Conservation (phyloP, 2,113 vertebrate genomes). For the Trematocara unimaculatum region DNA sequence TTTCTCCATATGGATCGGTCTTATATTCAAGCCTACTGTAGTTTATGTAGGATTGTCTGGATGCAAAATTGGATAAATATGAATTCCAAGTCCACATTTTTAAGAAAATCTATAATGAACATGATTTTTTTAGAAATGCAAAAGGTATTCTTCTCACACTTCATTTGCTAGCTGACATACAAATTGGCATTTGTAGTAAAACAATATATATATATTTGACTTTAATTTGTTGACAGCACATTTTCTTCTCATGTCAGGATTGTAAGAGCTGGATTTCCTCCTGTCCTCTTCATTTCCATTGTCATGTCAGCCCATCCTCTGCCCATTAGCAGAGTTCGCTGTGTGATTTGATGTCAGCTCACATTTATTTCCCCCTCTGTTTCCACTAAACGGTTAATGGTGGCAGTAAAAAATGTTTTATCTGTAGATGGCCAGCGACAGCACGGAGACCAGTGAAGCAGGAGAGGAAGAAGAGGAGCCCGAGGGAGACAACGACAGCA, state of each 20-base stretch:
- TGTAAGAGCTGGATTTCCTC: background rate
- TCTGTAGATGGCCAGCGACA: slow-evolving; percentile 95
- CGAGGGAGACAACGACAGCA: slow-evolving; percentile 91
- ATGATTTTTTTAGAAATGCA: background rate
- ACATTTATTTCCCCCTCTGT: background rate
- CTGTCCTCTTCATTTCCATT: background rate
- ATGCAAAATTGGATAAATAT: background rate
- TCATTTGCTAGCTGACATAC: background rate
- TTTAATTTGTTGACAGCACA: background rate
- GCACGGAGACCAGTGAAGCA: slow-evolving; percentile 97
- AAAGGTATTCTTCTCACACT: background rate
- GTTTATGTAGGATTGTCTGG: background rate
- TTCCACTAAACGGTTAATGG: background rate
- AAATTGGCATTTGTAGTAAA: background rate
- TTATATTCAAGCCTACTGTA: background rate
- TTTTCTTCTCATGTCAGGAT: background rate
- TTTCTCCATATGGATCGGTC: background rate
- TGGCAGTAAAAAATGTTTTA: background rate
- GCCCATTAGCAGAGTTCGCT: background rate
- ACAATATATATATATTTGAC: background rate
- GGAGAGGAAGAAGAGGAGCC: slow-evolving; percentile 98
- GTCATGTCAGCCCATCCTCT: background rate
- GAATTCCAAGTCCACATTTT: background rate
- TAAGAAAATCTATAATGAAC: background rate
- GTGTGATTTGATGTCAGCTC: background rate